phyloP scores from a whole-genome alignment of 2,797 vertebrate species.

The Amniataba percoides region DNA sequence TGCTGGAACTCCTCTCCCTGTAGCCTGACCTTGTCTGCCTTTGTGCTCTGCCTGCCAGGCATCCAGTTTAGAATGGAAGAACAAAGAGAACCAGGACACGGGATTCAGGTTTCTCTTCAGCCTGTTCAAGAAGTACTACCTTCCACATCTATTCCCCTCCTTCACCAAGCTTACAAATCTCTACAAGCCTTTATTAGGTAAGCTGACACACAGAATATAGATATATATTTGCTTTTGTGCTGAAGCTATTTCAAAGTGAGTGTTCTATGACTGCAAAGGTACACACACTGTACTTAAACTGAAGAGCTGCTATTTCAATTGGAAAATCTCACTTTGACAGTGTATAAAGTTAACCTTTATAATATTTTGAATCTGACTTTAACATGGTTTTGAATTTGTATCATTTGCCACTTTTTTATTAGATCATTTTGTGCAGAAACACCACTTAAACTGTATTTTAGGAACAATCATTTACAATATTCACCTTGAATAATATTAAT shows the following conservation, averaged over 20 bases:
- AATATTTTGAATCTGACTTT: neutral
- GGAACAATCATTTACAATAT: neutral
- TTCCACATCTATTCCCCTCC: conserved; percentile 96
- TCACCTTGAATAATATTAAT: neutral
- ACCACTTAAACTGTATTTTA: neutral
- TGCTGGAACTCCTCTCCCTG: conserved; percentile 53
- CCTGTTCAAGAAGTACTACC: conserved; percentile 98
- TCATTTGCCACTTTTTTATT: neutral
- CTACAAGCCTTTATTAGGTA: conserved; percentile 98
- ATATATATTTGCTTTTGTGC: conserved; percentile 6
- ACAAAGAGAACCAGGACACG: conserved; percentile 95
- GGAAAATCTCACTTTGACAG: neutral
- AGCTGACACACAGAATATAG: conserved; percentile 55
- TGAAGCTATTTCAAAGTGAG: conserved; percentile 14
- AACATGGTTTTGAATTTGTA: neutral
- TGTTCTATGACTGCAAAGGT: conserved; percentile 9
- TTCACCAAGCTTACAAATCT: conserved; percentile 98
- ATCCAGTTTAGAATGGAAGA: conserved; percentile 97
- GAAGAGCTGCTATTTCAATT: neutral
- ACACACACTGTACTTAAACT: conserved; percentile 5
- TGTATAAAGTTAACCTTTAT: neutral
- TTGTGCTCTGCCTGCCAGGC: conserved; percentile 85
- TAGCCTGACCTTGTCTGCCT: conserved; percentile 67
- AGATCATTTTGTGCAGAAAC: neutral
- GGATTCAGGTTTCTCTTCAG: conserved; percentile 98